Base-by-base conservation (phyloP, 2,113 vertebrate species). In the Gopherus flavomarginatus region DNA sequence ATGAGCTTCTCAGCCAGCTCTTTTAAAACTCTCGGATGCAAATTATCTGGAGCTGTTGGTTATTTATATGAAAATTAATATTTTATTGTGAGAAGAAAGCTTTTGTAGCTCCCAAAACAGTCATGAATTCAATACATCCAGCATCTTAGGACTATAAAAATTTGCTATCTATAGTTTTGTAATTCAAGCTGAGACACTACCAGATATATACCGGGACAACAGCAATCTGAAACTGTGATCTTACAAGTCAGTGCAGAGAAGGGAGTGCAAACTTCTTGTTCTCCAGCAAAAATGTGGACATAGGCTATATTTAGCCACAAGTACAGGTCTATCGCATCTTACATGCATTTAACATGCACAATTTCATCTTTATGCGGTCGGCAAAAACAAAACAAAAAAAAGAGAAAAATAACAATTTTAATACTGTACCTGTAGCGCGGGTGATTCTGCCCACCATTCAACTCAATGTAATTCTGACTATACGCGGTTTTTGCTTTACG, bases 181-280 rank as follows among this genome's bases (percentile, higher is more conserved):
- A 88, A 69, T 38, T 35, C 44, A 1, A 88, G 69, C 52, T 62
- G 81, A 0, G 0, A 86, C 52, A 65, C 56, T 24, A 38, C 3
- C 83, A 87, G 80, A 8, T 44, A 50, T 4, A 79, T 69, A 53
- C 56, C 27, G 62, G 1, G 0, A 19, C 50, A 65, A 35, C 12
- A 27, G 35, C 8, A 52, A 54, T 85, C 44, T 52, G 21, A 35
- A 31, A 75, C 83, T 78, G 83, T 26, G 1, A 2, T 69, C 54
- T 16, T 4, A 2, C 6, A 31, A 31, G 75, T 27, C 79, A 27
- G 49, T 4, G 24, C 0, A 0, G 22, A 19, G 56, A 44, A 38
- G 59, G 49, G 10, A 90, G 56, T 47, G 27, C 38, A 16, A 21
- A 44, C 4, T 65, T n/a, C 38, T n/a, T 56, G 21, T 54, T 24